These are phyloP conservation scores for Potamilus streckersoni DNA, from an alignment of 1,140 invertebrate genomes.

Conservation along the genomic window DNA sequence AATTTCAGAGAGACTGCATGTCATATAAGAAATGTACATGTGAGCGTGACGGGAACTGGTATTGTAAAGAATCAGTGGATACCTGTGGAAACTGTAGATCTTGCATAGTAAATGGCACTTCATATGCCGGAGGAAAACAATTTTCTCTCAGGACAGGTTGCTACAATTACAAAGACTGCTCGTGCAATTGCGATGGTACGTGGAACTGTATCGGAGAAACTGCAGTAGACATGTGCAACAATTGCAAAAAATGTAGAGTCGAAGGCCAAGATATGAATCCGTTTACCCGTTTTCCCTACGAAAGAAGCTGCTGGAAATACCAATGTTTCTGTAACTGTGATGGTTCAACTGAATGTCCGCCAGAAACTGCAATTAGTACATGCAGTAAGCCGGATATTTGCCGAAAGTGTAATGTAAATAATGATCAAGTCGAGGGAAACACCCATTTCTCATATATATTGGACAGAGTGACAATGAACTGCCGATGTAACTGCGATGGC, in stretches of 20 bases:
- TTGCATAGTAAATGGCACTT: slow-evolving; percentile 17
- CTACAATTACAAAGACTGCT: slow-evolving; percentile 19
- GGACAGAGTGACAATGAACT: slow-evolving; percentile 12
- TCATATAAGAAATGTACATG: slow-evolving; percentile 17
- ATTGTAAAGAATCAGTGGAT: slow-evolving; percentile 5
- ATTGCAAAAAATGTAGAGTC: slow-evolving; percentile 31
- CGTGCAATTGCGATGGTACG: slow-evolving; percentile 17
- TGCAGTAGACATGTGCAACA: slow-evolving; percentile 23
- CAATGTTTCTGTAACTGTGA: slow-evolving; percentile 49
- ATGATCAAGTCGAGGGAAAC: slow-evolving; percentile 7
- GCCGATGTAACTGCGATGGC: slow-evolving; percentile 28
- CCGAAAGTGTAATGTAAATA: slow-evolving; percentile 7
- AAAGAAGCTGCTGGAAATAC: slow-evolving; percentile 37
- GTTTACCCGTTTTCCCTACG: slow-evolving; percentile 26
- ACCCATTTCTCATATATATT: slow-evolving; percentile 15
- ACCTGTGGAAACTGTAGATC: slow-evolving; percentile 21
- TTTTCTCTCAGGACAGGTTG: slow-evolving; percentile 27
- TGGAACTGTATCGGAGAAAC: slow-evolving; percentile 29
- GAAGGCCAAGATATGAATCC: slow-evolving; percentile 21
- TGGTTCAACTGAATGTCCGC: slow-evolving; percentile 26
- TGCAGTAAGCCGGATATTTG: slow-evolving; percentile 10
- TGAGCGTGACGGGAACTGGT: slow-evolving; percentile 10
- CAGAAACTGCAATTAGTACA: slow-evolving; percentile 11
- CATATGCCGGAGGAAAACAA: slow-evolving; percentile 15
- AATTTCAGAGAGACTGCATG: slow-evolving; percentile 3